Base-by-base conservation (phyloP, 2,797 vertebrate genomes). In the Pseudopleuronectes americanus region DNA sequence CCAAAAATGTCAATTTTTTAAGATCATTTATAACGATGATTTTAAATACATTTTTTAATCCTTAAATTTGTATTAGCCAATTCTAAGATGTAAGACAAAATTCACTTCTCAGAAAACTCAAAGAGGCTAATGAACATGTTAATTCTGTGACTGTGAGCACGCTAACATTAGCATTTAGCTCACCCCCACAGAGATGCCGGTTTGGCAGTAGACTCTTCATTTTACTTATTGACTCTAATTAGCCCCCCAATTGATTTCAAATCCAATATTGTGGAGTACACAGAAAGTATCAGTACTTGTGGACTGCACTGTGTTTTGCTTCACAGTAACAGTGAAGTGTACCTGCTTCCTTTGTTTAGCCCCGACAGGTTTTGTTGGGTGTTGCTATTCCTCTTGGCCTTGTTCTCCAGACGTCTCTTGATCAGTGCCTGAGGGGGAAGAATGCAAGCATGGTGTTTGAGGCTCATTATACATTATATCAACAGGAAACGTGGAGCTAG, bases 401-500 rank as follows among this genome's bases (percentile, higher is more conserved):
- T 90, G 58, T 79, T 83, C 65, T 93, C 90, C 0, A 94, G 82
- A 43, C 90, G 93, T 4, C 92, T 80, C 66, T 92, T 95, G 64
- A 95, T 95, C 74, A 90, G 78, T 6, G 63, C 90, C 95, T 95
- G n/a, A 26, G 22, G 70, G 57, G 6, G 14, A 58, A 71, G 47
- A 71, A 49, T 1, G 8, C 21, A 62, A 61, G 53, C 6, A 19
- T 8, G 3, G 9, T 6, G 28, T 21, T 57, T 23, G 51, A 57
- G 16, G 10, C 19, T 38, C 63, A 53, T 59, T 54, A 51, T 12
- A 28, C 54, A 9, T 70, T 19, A 67, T 12, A 21, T 74, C 54
- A 67, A 78, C 84, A 86, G 78, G 77, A 89, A 89, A 83, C 21
- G 17, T 16, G 33, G 9, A 8, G 2, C 1, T 6, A 33, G 49